Evolutionary conservation across 2,888 invertebrate genomes (phyloP).

Genomic region (Eretmocerus hayati): DNA sequence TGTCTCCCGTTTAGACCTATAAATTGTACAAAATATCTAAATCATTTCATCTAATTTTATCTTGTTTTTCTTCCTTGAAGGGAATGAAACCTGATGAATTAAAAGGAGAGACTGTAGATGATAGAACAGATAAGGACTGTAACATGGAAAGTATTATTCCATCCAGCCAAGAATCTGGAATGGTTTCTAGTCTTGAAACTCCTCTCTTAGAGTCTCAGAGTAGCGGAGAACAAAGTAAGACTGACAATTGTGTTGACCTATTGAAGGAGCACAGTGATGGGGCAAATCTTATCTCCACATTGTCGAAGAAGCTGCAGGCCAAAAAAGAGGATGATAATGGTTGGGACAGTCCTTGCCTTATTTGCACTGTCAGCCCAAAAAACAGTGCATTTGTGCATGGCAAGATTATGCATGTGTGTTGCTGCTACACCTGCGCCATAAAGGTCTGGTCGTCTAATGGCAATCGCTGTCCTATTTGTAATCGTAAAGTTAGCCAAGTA

Average conservation of each 20-base stretch:
- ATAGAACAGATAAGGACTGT: not conserved
- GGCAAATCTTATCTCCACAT: conserved; percentile 1
- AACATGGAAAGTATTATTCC: not conserved
- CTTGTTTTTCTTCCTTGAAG: too few species aligned
- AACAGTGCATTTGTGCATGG: conserved; percentile 65
- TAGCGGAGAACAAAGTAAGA: not conserved
- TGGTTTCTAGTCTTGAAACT: not conserved
- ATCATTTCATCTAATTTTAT: too few species aligned
- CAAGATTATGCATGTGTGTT: conserved; percentile 60
- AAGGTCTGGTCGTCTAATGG: conserved; percentile 57
- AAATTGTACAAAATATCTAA: too few species aligned
- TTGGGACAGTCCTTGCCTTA: conserved; percentile 48
- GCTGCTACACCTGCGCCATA: conserved; percentile 64
- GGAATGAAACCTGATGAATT: not conserved
- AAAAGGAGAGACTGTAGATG: too few species aligned
- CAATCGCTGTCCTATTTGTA: conserved; percentile 63
- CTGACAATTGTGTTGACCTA: too few species aligned
- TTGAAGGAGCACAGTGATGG: conserved; percentile 1
- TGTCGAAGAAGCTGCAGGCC: conserved; percentile 3
- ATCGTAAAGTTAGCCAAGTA: conserved; percentile 61
- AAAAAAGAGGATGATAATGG: not conserved
- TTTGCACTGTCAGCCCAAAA: conserved; percentile 58
- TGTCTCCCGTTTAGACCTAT: too few species aligned
- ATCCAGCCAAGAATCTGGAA: not conserved
- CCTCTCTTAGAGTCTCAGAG: conserved; percentile 1